These are phyloP conservation scores for Heliconius cydno DNA, from an alignment of 2,888 invertebrate species.

Conservation along the genomic window DNA sequence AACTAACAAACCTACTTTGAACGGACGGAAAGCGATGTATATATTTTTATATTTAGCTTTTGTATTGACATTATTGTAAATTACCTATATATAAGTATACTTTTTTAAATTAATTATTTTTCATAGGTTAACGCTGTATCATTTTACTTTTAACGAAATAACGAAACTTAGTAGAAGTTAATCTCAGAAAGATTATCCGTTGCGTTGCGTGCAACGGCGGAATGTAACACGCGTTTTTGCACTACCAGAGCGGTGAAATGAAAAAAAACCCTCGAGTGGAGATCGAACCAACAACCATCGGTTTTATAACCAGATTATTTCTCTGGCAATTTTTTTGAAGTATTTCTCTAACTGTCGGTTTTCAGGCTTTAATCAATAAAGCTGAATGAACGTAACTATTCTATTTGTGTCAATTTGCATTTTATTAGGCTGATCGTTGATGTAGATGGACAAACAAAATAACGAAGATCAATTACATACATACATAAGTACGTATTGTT, in stretches of 20 bases:
- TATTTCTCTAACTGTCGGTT: slow-evolving; percentile 6
- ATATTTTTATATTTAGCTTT: background rate
- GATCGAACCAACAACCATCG: background rate
- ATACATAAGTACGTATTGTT: slow-evolving; percentile 30
- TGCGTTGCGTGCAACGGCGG: background rate
- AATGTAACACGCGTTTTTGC: background rate
- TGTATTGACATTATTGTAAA: background rate
- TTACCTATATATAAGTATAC: too few species aligned
- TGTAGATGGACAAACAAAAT: slow-evolving; percentile 41
- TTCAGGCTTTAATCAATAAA: slow-evolving; percentile 24
- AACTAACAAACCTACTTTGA: slow-evolving; percentile 7
- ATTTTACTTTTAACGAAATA: too few species aligned
- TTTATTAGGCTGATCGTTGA: slow-evolving; percentile 41
- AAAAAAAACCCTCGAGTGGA: background rate
- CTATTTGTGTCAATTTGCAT: slow-evolving; percentile 38
- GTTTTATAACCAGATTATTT: background rate
- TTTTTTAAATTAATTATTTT: too few species aligned
- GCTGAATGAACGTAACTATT: slow-evolving; percentile 24
- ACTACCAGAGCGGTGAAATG: background rate
- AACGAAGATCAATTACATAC: slow-evolving; percentile 46
- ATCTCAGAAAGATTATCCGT: background rate
- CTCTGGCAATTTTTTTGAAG: background rate
- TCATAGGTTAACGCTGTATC: too few species aligned
- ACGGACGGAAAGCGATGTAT: background rate
- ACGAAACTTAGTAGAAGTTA: too few species aligned